phyloP scores from a whole-genome alignment of 92 coral and sea anemone species.

The Isaurus tuberculatus region DNA sequence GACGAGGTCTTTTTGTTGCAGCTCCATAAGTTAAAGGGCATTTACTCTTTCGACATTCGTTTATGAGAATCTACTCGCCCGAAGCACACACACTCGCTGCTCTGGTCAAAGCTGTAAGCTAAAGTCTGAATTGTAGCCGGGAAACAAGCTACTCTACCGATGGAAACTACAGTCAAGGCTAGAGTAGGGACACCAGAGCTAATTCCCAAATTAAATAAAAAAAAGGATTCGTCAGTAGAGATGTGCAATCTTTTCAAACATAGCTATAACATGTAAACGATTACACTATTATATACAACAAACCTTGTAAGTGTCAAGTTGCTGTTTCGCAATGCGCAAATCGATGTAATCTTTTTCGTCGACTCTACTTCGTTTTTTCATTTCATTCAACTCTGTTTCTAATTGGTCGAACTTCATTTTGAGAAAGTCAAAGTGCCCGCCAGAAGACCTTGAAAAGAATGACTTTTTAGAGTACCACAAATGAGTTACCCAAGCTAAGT shows the following conservation, averaged over 20 bases:
- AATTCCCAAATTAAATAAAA: too few species aligned
- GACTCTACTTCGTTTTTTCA: slow-evolving; percentile 38
- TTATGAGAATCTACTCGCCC: too few species aligned
- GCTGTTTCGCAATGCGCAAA: slow-evolving; percentile 33
- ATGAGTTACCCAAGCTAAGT: neutral
- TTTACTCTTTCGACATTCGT: too few species aligned
- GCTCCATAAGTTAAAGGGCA: too few species aligned
- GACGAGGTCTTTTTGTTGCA: too few species aligned
- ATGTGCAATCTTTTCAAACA: neutral
- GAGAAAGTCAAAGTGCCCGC: slow-evolving; percentile 32
- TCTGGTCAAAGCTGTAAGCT: too few species aligned
- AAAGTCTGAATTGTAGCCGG: too few species aligned
- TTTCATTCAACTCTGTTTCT: slow-evolving; percentile 38
- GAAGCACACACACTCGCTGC: too few species aligned
- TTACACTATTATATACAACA: neutral
- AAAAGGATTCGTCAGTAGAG: neutral
- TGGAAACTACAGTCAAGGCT: too few species aligned
- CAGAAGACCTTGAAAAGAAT: slow-evolving; percentile 10
- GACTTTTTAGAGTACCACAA: neutral
- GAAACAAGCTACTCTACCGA: too few species aligned
- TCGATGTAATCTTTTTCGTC: slow-evolving; percentile 45
- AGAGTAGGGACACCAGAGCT: too few species aligned
- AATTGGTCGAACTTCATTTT: slow-evolving; percentile 36
- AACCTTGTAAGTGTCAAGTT: slow-evolving; percentile 34
- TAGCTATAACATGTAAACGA: neutral